Evolutionary conservation across 1,140 invertebrate species (phyloP), one percentile per base, ranked within the genome.

Genomic region (Pseudomyrmex sp.): DNA sequence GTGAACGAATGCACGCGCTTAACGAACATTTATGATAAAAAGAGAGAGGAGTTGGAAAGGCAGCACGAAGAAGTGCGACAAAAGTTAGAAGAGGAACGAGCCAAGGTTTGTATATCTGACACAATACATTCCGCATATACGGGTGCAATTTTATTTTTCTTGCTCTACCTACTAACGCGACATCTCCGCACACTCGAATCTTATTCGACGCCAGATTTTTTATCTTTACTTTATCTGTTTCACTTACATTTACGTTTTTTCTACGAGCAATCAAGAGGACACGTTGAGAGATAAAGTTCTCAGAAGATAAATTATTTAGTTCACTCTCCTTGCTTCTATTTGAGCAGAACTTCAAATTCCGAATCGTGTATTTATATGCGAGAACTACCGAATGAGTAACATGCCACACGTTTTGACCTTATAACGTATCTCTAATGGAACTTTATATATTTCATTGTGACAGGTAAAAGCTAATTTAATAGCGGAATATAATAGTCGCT

Each of bases 1-100:
- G 97, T 98, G 52, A 96, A 96, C 35, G 97, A 98, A 94, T 96
- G 97, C 50, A 96, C 96, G 54, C 96, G 97, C 74, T 94, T 98
- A 68, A 96, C 96, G 77, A 95, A 97, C 89, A 95, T 96, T 65
- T 98, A 97, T 89, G 96, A 97, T 68, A 96, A 96, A 86, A 96
- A 97, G 59, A 96, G 96, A 87, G 96, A 97, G 87, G 96, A 97
- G 80, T 93, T 98, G 4, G 96, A 96, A 91, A 96, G 96, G 86
- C 95, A 97, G 85, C 97, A 98, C 90, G 97, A 98, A 90, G 95
- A 96, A 84, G 97, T 98, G 66, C 95, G 95, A 80, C 95, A 95
- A 83, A 95, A 95, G 66, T 93, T 98, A 85, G 95, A 96, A 52
- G 96, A 96, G 58, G 96, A 97, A 92, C 96, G 96, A 91, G 94